Percentiles rank a stretch among this genome's conserved stretches.
phyloP scores from a whole-genome alignment of 2,888 invertebrate genomes.

The Tinea trinotella region DNA sequence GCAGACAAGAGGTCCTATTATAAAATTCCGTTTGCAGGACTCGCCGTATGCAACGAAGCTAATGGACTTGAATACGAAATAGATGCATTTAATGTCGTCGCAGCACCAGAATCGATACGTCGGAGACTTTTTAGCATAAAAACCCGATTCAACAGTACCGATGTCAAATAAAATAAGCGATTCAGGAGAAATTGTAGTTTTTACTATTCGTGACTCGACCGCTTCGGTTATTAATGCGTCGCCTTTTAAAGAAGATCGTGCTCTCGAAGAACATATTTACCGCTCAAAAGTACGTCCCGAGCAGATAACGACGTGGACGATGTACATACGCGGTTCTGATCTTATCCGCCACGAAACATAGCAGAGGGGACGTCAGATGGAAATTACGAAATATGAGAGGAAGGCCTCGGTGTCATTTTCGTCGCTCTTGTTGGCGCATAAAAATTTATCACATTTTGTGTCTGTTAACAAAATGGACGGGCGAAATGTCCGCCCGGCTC shows the following conservation, averaged over 20 bases:
- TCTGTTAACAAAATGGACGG: conserved; percentile 36
- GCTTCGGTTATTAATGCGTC: conserved; percentile 34
- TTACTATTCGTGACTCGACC: conserved; percentile 15
- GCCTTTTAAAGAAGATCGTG: conserved; percentile 27
- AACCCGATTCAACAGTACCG: conserved; percentile 15
- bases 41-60: conserved; percentile 23
- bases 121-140: conserved; percentile 25
- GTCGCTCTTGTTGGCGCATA: conserved; percentile 30
- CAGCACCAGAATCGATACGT: neutral
- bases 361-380: conserved; percentile 24
- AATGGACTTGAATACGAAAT: conserved; percentile 25
- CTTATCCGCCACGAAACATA: conserved; percentile 6
- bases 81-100: conserved; percentile 16
- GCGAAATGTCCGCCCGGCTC: conserved; percentile 25
- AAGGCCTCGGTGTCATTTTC: conserved; percentile 49
- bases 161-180: neutral
- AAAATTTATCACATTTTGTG: conserved; percentile 49
- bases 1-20: conserved; percentile 27
- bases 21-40: conserved; percentile 36
- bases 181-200: neutral
- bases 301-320: conserved; percentile 24
- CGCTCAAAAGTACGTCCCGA: conserved; percentile 19
- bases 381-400: conserved; percentile 56
- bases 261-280: conserved; percentile 25
- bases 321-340: neutral